Percentiles rank a stretch among this genome's conserved stretches.
phyloP scores from a whole-genome alignment of 2,888 invertebrate genomes.

The Meiosimyza platycephala region DNA sequence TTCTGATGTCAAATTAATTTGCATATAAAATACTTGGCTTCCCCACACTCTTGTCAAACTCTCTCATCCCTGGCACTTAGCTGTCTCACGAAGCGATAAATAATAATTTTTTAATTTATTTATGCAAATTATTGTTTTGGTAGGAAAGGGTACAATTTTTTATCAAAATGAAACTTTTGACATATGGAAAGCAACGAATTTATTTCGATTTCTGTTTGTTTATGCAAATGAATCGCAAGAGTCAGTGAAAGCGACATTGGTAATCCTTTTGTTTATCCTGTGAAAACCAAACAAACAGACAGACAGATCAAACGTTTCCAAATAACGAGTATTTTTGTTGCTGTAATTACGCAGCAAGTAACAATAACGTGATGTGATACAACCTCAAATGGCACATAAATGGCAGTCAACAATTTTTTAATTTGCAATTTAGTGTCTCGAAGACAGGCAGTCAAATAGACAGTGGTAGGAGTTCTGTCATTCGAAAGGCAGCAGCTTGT shows the following conservation, averaged over 20 bases:
- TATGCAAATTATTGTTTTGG: constrained; percentile 57
- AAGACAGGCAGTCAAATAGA: background rate
- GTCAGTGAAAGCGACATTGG: constrained; percentile 44
- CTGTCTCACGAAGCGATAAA: constrained; percentile 17
- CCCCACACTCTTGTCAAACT: background rate
- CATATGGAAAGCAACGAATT: constrained; percentile 1
- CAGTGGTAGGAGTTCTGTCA: no score
- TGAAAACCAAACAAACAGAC: constrained; percentile 24
- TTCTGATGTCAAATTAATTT: constrained; percentile 18
- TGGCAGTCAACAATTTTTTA: constrained; percentile 7
- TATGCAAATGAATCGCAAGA: constrained; percentile 60
- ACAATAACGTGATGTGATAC: background rate
- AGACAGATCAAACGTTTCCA: background rate
- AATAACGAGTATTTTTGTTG: background rate
- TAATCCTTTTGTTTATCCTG: constrained; percentile 45
- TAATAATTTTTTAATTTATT: constrained; percentile 55
- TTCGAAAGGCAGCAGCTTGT: constrained; percentile 1
- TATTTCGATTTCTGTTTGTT: constrained; percentile 45
- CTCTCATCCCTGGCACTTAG: background rate
- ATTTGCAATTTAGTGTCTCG: constrained; percentile 18
- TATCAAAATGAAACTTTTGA: background rate
- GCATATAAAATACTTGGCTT: constrained; percentile 23
- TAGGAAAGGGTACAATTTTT: background rate
- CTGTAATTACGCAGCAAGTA: constrained; percentile 29
- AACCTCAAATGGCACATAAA: constrained; percentile 22